Conservation (phyloP, 23 tunicate species). For the Diplosoma virens region DNA sequence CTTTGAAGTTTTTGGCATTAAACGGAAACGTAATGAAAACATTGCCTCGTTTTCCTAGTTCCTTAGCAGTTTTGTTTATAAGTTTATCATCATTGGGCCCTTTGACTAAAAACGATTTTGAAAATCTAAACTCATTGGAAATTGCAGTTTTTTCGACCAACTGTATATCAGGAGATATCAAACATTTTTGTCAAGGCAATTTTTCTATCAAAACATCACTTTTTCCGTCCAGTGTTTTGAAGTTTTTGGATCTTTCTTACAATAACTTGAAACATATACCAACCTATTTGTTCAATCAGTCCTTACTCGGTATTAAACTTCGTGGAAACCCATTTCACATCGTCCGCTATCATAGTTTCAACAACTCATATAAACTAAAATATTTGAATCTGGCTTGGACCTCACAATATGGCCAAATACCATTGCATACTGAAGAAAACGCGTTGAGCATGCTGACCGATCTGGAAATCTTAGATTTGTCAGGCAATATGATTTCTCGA, state of each 20-base stretch:
- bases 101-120: background rate
- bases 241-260: background rate
- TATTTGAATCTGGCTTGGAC: conserved; percentile 4
- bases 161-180: background rate
- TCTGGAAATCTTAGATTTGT: background rate
- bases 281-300: background rate
- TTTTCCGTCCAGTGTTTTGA: background rate
- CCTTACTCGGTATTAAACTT: background rate
- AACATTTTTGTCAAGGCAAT: background rate
- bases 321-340: background rate
- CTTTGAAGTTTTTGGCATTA: background rate
- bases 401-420: background rate
- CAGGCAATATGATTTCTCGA: background rate
- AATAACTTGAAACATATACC: background rate
- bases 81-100: background rate
- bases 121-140: background rate
- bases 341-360: background rate
- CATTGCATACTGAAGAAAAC: background rate
- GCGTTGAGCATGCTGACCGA: background rate
- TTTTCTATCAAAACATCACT: background rate
- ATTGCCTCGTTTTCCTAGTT: background rate
- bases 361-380: background rate
- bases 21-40: conserved; percentile 1
- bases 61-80: background rate
- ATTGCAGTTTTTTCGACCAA: background rate